Base-by-base conservation (phyloP, 2,888 invertebrate species). In the Clepsis dumicolana region DNA sequence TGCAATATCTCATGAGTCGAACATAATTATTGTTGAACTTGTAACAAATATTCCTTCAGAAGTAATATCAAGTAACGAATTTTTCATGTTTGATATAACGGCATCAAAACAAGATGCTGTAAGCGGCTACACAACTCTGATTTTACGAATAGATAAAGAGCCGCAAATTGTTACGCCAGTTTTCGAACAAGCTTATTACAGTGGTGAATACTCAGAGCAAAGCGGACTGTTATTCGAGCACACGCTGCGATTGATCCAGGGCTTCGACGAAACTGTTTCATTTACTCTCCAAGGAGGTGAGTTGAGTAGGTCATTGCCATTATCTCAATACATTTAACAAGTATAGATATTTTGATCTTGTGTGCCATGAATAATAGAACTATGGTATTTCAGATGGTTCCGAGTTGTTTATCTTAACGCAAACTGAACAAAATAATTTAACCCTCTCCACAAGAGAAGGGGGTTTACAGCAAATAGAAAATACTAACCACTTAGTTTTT, bases 221-320 rank as follows among this genome's bases (percentile, higher is more conserved):
- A 69, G 44, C 8, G 78, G 74, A 69, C 75, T 82, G 64, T 38
- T 63, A 54, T 81, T 82, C 64, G 73, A 73, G 21, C 65, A 77
- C 25, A 67, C 72, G 18, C 79, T 81, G n/a, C 72, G 71, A 48
- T 68, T 83, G 53, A 71, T 71, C 41, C 76, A 80, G 70, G 80
- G 79, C 18, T 79, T 71, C 70, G 77, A 81, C 70, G 75, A 79
- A 64, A 71, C 73, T 41, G 75, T 82, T 65, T 52, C 70, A 25
- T 81, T 82, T 73, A 64, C 69, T 41, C 76, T 82, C n/a, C 74
- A 72, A 38, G 80, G 80, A 48, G 80, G 83, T 82, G 73, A 75
- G 77, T 76, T 82, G 73, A 75, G 77, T 76, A 61, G 57, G 59
- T 35, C 10, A 21, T 3, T 35, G 44, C 18, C n/a, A 1, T 24